Conservation (phyloP, 2,888 invertebrate genomes). For the Apantesis nais region DNA sequence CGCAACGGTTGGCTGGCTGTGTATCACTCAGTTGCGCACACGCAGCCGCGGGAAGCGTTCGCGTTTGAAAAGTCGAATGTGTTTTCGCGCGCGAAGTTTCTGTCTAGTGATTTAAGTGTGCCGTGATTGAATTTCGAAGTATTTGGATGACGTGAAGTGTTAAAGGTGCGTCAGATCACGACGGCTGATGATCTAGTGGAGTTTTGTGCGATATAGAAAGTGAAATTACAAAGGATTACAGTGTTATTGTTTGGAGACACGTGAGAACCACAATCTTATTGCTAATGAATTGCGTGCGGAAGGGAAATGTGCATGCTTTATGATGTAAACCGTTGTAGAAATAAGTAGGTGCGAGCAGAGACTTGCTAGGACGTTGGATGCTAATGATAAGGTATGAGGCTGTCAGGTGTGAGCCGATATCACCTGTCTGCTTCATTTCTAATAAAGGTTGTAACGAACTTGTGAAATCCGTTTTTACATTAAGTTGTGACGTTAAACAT, state of each 20-base stretch:
- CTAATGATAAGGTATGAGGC: constrained; percentile 32
- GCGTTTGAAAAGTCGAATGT: constrained; percentile 63
- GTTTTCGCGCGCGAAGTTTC: constrained; percentile 66
- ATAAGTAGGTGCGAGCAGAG: neutral
- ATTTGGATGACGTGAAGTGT: constrained; percentile 50
- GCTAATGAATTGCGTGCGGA: constrained; percentile 49
- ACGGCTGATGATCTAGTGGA: neutral
- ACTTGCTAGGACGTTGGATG: neutral
- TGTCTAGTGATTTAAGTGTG: constrained; percentile 43
- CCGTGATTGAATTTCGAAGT: constrained; percentile 44
- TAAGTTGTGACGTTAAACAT: neutral
- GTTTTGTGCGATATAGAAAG: constrained; percentile 56
- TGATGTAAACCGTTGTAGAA: constrained; percentile 36
- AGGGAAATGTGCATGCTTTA: constrained; percentile 45
- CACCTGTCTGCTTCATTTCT: constrained; percentile 41
- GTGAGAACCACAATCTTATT: constrained; percentile 53
- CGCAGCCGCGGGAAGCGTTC: constrained; percentile 70
- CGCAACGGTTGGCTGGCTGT: constrained; percentile 64
- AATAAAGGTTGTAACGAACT: constrained; percentile 29
- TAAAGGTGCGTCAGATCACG: constrained; percentile 34
- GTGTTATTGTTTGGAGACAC: constrained; percentile 61
- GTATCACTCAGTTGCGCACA: constrained; percentile 76
- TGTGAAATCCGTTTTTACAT: constrained; percentile 1
- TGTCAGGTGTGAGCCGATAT: constrained; percentile 40
- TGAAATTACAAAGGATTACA: constrained; percentile 70